phyloP scores from a whole-genome alignment of 2,888 invertebrate species.

The Mimas tiliae region DNA sequence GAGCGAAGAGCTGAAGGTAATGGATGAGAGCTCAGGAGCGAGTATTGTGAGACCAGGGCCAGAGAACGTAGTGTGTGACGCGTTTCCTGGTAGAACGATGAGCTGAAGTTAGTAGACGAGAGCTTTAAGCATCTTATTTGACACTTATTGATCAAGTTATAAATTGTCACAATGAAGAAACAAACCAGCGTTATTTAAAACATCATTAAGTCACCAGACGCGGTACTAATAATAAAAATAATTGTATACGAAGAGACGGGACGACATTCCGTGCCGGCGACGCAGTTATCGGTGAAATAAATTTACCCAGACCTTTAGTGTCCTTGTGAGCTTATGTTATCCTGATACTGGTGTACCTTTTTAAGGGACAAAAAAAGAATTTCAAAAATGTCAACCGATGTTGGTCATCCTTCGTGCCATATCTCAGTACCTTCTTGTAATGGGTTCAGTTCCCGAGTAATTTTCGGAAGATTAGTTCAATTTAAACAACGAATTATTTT shows the following conservation, averaged over 20 bases:
- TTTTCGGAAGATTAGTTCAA: constrained; percentile 5
- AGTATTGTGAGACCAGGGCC: constrained; percentile 11
- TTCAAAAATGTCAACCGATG: constrained; percentile 22
- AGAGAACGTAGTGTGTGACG: constrained; percentile 12
- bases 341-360: constrained; percentile 25
- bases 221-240: constrained; percentile 31
- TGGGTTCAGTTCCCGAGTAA: constrained; percentile 14
- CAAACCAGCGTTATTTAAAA: constrained; percentile 7
- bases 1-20: constrained; percentile 17
- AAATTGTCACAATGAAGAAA: not conserved
- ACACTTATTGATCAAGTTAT: not conserved
- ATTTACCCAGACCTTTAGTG: constrained; percentile 41
- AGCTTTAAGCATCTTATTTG: not conserved
- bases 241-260: constrained; percentile 36
- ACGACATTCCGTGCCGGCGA: constrained; percentile 56
- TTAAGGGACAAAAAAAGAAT: constrained; percentile 23
- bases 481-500: constrained; percentile 1
- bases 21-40: constrained; percentile 18
- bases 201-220: constrained; percentile 27
- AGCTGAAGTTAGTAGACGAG: not conserved
- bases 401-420: constrained; percentile 20
- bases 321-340: constrained; percentile 28
- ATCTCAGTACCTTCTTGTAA: constrained; percentile 22
- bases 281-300: constrained; percentile 57
- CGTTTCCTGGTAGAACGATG: not conserved